Percentiles rank a stretch among this genome's conserved stretches.
These are phyloP conservation scores for Mormyrus hasselquistii DNA, from an alignment of 2,797 vertebrate species.

Conservation along the genomic window DNA sequence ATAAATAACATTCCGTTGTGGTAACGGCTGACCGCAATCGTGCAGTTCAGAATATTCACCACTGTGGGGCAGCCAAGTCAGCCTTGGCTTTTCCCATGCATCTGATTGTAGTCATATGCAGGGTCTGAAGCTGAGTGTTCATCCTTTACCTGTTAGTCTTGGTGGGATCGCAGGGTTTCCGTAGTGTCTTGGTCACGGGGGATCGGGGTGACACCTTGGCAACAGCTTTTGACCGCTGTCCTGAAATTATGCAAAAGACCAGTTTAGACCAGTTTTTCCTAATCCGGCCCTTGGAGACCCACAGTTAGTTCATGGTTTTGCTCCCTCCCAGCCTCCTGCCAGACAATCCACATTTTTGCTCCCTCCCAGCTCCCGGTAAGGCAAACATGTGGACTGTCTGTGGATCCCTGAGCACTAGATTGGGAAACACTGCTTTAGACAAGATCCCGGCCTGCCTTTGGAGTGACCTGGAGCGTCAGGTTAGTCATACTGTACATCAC, in stretches of 20 bases:
- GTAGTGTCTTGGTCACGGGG: constrained; percentile 49
- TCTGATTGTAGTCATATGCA: background rate
- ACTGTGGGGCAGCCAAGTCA: constrained; percentile 38
- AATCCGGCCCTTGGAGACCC: background rate
- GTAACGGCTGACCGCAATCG: background rate
- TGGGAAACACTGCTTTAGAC: background rate
- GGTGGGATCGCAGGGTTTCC: constrained; percentile 48
- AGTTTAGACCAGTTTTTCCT: background rate
- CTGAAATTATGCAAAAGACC: constrained; percentile 42
- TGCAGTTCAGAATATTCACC: constrained; percentile 19
- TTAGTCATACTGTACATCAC: background rate
- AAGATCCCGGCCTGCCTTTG: background rate
- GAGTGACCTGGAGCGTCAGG: background rate
- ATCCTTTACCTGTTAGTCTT: constrained; percentile 60
- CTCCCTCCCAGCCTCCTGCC: background rate
- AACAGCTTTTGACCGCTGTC: constrained; percentile 55
- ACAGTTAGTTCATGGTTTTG: background rate
- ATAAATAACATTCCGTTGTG: constrained; percentile 19
- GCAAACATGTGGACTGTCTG: background rate
- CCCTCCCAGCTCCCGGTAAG: background rate
- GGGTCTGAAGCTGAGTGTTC: background rate
- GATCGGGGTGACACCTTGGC: constrained; percentile 52
- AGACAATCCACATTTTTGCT: background rate
- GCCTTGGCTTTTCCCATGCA: background rate
- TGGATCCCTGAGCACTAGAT: background rate